Evolutionary conservation across 2,113 vertebrate genomes (phyloP).

Genomic region (Ploceus nigricollis): DNA sequence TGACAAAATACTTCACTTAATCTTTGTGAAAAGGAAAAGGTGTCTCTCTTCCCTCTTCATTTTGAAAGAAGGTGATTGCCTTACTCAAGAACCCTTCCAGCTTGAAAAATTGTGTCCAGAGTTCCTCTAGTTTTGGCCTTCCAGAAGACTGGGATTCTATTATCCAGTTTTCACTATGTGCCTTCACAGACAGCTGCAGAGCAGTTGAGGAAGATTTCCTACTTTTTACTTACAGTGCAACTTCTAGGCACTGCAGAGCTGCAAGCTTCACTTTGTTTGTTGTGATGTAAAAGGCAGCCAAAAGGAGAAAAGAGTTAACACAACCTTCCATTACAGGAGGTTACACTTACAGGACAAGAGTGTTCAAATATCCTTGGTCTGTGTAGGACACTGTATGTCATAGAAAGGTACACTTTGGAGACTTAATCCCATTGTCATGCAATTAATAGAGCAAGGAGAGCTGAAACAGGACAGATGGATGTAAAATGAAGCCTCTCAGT

Average conservation of each 20-base stretch:
- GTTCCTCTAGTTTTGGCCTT: neutral
- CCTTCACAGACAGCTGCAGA: neutral
- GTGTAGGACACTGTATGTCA: neutral
- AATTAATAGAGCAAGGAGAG: neutral
- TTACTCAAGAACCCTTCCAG: neutral
- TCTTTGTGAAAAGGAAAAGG: neutral
- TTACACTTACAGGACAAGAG: neutral
- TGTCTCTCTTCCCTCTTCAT: neutral
- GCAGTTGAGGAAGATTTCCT: neutral
- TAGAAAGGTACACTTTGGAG: neutral
- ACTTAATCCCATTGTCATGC: neutral
- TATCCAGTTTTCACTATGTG: neutral
- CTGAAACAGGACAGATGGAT: neutral
- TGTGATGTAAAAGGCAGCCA: neutral
- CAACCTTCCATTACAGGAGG: neutral
- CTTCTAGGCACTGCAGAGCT: neutral
- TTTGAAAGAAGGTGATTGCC: neutral
- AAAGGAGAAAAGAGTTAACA: neutral
- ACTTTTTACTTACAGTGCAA: neutral
- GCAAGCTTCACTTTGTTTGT: neutral
- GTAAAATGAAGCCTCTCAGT: neutral
- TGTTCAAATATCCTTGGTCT: neutral
- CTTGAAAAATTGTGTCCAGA: neutral
- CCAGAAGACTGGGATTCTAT: neutral
- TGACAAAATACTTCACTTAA: neutral